Percentiles rank a stretch among this genome's conserved stretches.
These are phyloP conservation scores for Xenopus borealis DNA, from an alignment of 2,113 vertebrate species.

Conservation along the genomic window DNA sequence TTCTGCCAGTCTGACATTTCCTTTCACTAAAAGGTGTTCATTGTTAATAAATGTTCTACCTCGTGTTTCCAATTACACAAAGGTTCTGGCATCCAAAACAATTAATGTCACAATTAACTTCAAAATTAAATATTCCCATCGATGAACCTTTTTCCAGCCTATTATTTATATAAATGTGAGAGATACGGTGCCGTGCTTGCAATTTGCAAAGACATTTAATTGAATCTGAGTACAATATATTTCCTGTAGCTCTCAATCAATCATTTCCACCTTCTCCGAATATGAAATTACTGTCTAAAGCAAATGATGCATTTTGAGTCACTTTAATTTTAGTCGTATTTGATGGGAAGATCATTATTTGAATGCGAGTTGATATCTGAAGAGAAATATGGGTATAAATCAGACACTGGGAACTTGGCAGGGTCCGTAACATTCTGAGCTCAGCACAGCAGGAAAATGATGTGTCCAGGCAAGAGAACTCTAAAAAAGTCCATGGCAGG, in stretches of 20 bases:
- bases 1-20: background rate
- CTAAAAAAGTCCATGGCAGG: no score
- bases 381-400: no score
- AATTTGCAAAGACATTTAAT: constrained; percentile 24
- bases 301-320: constrained; percentile 34
- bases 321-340: constrained; percentile 21
- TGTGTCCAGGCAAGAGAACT: no score
- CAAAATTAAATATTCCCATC: constrained; percentile 35
- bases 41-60: constrained; percentile 16
- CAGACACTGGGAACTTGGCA: no score
- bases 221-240: constrained; percentile 32
- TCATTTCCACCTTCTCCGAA: constrained; percentile 36
- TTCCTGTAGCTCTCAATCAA: constrained; percentile 27
- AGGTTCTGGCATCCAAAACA: constrained; percentile 35
- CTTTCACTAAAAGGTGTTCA: constrained; percentile 8
- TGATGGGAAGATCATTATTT: constrained; percentile 27
- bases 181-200: constrained; percentile 4
- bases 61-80: constrained; percentile 15
- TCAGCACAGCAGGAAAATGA: no score
- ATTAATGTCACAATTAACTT: constrained; percentile 29
- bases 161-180: constrained; percentile 22
- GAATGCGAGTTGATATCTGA: background rate
- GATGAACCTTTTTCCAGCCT: constrained; percentile 7
- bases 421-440: no score
- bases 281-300: constrained; percentile 35